Percentiles rank a stretch among this genome's conserved stretches.
These are phyloP conservation scores for Drosophila prolongata DNA, from an alignment of 2,888 invertebrate species.

Conservation along the genomic window DNA sequence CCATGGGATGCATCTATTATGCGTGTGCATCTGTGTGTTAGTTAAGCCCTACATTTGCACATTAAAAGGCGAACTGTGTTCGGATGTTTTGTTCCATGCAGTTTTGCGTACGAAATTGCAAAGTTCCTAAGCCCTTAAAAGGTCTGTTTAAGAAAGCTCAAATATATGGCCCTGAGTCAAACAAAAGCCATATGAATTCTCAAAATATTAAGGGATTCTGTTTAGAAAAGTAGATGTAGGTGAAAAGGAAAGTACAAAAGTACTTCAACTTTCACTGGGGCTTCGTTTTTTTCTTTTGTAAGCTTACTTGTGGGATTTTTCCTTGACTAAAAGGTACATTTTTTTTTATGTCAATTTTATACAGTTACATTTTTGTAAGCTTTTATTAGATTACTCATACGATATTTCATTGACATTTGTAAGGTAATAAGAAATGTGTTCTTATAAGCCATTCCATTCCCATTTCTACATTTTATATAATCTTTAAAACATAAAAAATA, in stretches of 20 bases:
- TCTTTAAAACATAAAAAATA: too few species aligned
- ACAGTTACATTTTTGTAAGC: too few species aligned
- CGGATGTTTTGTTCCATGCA: constrained; percentile 58
- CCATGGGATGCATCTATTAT: constrained; percentile 74
- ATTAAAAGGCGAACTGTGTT: constrained; percentile 81
- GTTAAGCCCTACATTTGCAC: constrained; percentile 79
- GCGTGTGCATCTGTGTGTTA: constrained; percentile 67
- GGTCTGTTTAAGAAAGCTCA: constrained; percentile 45
- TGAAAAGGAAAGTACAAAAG: neutral
- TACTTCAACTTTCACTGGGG: neutral
- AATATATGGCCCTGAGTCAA: constrained; percentile 7
- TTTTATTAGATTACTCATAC: too few species aligned
- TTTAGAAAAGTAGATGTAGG: neutral
- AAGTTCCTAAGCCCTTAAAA: constrained; percentile 69
- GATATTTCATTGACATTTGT: too few species aligned
- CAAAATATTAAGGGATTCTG: constrained; percentile 11
- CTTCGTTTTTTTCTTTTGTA: neutral
- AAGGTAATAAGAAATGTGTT: too few species aligned
- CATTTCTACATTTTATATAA: too few species aligned
- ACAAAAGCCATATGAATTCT: constrained; percentile 9
- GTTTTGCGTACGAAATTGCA: constrained; percentile 43
- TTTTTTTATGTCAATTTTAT: too few species aligned
- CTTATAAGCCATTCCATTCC: too few species aligned
- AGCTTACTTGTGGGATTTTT: neutral
- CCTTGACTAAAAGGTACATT: too few species aligned